Evolutionary conservation across 2,797 vertebrate genomes (phyloP), one percentile per base, ranked within the genome.

Genomic region (Sylvilagus floridanus): DNA sequence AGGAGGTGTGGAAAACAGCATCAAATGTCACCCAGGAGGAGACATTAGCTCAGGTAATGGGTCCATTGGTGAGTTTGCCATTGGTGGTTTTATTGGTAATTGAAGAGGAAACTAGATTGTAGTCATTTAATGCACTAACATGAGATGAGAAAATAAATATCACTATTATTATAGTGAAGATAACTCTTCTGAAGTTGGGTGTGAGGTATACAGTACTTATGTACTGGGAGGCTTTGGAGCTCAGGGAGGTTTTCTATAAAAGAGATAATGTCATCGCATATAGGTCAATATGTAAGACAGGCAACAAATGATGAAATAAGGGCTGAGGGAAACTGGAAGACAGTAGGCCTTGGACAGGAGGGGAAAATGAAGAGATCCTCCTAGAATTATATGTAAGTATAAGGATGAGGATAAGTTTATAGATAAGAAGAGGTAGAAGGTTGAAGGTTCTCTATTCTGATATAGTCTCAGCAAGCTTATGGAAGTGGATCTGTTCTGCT

Each of bases 1-100:
- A 86, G 35, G 52, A 94, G 35, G n/a, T 82, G 16, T 94, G 52
- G 60, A 73, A 94, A 96, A 37, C 21, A 37, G 7, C 76, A 60
- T 62, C 50, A 47, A 35, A 50, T 75, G 17, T 81, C 32, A 73
- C 37, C 47, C 21, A 78, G 60, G 86, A 76, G 7, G 84, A 93
- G 37, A 24, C 73, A 84, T 26, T 66, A 52, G 24, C 76, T 88
- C 82, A 78, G 37, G 35, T 35, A 93, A 62, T 62, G 63, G 71
- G 30, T 54, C 81, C 32, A 42, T 52, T 68, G 24, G 30, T 87
- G 68, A 57, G 69, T 4, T 6, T 94, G 30, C n/a, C 17, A 10
- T 54, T 65, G 37, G 52, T 96, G 52, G 17, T 92, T 42, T 92
- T 62, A 84, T 57, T 84, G 63, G 62, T 66, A 52, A 17, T 82